Conservation (phyloP, 2,113 vertebrate genomes). For the Atrichornis clamosus region DNA sequence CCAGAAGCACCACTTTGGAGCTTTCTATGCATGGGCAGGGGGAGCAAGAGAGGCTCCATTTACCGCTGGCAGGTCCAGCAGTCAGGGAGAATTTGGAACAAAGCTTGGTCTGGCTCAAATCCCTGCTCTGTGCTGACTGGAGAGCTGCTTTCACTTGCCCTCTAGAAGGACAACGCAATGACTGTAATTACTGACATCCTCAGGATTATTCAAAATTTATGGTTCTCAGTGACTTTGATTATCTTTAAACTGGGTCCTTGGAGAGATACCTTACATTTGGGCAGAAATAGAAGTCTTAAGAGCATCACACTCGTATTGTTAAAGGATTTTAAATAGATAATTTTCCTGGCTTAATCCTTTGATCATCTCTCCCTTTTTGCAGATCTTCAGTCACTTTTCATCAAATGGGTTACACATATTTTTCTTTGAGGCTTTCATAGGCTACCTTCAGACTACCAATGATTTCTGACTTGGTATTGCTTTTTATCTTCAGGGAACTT, state of each 20-base stretch:
- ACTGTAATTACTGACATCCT: background rate
- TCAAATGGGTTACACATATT: background rate
- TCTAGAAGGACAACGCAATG: background rate
- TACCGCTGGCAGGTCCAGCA: background rate
- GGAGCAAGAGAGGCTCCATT: background rate
- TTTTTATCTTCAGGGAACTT: background rate
- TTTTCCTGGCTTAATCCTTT: conserved; percentile 2
- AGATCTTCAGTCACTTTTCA: background rate
- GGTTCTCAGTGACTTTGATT: background rate
- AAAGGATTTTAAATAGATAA: conserved; percentile 20
- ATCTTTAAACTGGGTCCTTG: background rate
- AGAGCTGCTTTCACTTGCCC: background rate
- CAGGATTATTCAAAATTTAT: background rate
- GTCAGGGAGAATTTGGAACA: background rate
- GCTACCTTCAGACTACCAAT: background rate
- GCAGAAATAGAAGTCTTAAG: background rate
- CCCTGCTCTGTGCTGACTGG: background rate
- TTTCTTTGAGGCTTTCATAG: background rate
- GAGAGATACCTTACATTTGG: background rate
- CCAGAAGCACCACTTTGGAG: background rate
- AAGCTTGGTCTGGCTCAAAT: background rate
- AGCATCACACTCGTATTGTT: background rate
- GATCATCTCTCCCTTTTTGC: background rate
- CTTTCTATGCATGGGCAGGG: accelerated
- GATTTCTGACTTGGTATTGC: background rate